Conservation (phyloP, 2,888 invertebrate genomes). For the Hypolimnas misippus region DNA sequence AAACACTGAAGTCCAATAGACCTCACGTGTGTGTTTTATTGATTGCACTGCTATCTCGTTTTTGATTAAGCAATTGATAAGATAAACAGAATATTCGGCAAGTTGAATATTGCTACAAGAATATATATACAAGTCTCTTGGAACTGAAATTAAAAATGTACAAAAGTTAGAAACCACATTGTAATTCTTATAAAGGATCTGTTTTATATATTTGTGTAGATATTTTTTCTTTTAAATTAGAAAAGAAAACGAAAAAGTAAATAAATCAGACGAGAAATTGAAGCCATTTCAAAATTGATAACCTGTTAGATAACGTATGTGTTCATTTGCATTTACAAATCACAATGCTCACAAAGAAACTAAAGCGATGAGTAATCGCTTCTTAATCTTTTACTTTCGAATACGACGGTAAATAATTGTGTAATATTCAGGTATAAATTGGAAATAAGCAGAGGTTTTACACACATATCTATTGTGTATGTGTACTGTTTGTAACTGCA, state of each 20-base stretch:
- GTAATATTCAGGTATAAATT: too few relatives aligned
- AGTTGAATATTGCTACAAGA: background rate
- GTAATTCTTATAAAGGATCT: too few relatives aligned
- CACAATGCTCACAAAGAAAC: background rate
- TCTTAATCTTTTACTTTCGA: background rate
- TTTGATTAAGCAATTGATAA: slow-evolving; percentile 9
- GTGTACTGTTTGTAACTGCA: too few relatives aligned
- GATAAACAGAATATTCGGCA: slow-evolving; percentile 4
- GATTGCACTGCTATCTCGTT: slow-evolving; percentile 22
- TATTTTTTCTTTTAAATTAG: too few relatives aligned
- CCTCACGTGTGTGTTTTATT: slow-evolving; percentile 26
- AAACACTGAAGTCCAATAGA: slow-evolving; percentile 17
- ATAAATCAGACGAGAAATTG: too few relatives aligned
- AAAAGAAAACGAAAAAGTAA: too few relatives aligned
- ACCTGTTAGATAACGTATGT: background rate
- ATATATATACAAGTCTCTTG: too few relatives aligned
- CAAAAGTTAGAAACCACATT: background rate
- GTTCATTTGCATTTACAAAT: background rate
- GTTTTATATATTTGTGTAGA: too few relatives aligned
- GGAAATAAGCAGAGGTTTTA: too few relatives aligned
- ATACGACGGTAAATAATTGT: too few relatives aligned
- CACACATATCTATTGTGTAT: too few relatives aligned
- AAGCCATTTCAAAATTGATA: background rate
- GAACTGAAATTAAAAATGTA: background rate
- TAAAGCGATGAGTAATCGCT: background rate